Conservation (phyloP, 2,888 invertebrate species). For the Cheilosia soror region DNA sequence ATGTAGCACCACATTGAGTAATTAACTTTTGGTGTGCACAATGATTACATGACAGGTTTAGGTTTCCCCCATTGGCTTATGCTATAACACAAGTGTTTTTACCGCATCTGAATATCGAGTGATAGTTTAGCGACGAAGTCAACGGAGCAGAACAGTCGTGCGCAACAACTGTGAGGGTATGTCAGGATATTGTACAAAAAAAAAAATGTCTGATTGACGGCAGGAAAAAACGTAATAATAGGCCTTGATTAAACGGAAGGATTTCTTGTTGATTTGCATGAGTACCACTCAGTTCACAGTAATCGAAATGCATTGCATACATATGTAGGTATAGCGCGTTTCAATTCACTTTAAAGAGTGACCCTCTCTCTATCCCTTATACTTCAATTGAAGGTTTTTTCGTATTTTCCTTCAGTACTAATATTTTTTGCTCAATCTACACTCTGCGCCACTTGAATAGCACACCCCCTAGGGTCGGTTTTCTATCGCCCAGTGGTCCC, state of each 20-base stretch:
- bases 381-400: too few relatives aligned
- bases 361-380: too few relatives aligned
- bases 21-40: constrained; percentile 59
- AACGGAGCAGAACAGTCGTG: constrained; percentile 57
- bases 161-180: constrained; percentile 42
- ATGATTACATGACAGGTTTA: constrained; percentile 54
- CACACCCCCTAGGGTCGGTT: too few relatives aligned
- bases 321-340: not conserved
- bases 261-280: constrained; percentile 59
- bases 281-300: constrained; percentile 21
- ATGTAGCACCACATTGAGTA: constrained; percentile 41
- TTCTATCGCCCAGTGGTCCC: too few relatives aligned
- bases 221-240: constrained; percentile 39
- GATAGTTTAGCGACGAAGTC: constrained; percentile 72
- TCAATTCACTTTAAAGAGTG: too few relatives aligned
- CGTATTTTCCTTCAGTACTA: too few relatives aligned
- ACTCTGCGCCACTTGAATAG: too few relatives aligned
- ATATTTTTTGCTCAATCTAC: too few relatives aligned
- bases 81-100: constrained; percentile 23
- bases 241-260: constrained; percentile 65
- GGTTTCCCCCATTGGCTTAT: constrained; percentile 41
- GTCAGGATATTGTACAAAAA: constrained; percentile 18
- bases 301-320: not conserved
- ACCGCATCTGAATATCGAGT: constrained; percentile 62
- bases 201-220: constrained; percentile 47